Conservation (phyloP, 2,888 invertebrate genomes). For the Cantharis lateralis region DNA sequence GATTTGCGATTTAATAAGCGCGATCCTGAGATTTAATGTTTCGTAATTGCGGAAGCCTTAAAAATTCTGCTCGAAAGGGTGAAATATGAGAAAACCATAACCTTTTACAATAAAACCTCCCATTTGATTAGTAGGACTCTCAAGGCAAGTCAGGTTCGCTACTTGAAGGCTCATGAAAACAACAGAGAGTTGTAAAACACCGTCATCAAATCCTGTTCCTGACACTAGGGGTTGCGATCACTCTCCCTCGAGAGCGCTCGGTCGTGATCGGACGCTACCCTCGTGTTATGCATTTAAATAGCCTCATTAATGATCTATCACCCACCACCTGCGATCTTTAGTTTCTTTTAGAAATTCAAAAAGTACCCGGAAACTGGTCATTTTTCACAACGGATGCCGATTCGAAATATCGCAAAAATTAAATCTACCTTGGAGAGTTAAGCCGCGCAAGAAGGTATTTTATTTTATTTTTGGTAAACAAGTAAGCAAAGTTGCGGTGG, state of each 20-base stretch:
- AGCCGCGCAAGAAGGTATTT: background rate
- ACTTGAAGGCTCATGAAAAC: constrained; percentile 29
- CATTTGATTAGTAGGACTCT: constrained; percentile 28
- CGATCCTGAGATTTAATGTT: background rate
- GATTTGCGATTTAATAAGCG: background rate
- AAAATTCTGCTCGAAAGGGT: background rate
- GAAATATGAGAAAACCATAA: constrained; percentile 18
- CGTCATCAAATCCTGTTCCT: constrained; percentile 32
- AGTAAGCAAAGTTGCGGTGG: background rate
- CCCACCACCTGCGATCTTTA: constrained; percentile 53
- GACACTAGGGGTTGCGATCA: constrained; percentile 30
- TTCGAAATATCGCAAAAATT: background rate
- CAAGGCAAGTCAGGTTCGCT: constrained; percentile 29
- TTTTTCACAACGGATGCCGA: background rate
- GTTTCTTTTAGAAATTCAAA: constrained; percentile 15
- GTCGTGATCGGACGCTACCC: constrained; percentile 49
- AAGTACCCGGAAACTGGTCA: background rate
- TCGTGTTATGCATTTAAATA: constrained; percentile 60
- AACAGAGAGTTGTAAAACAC: constrained; percentile 32
- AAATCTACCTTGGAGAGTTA: background rate
- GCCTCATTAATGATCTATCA: constrained; percentile 55
- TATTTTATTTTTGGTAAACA: background rate
- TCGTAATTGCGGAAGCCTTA: background rate
- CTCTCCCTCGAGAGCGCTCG: constrained; percentile 46
- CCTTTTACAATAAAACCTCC: constrained; percentile 27